Evolutionary conservation across 2,888 invertebrate species (phyloP), one percentile per base, ranked within the genome.

Genomic region (Apocheima hispidaria): DNA sequence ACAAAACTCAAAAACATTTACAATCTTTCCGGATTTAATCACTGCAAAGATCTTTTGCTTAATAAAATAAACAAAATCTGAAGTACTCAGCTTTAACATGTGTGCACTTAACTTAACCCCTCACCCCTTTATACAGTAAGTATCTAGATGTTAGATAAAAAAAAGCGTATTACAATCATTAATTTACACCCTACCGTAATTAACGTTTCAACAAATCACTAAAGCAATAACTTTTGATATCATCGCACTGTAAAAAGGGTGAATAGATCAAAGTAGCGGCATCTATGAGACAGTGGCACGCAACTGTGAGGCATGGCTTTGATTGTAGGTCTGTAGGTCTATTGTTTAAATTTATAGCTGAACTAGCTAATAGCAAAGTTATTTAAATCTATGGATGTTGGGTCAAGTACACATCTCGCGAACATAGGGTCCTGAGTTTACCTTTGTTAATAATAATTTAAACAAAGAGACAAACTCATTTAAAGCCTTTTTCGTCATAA

Each of bases 121-220:
- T 65, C 66, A 69, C 71, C 70, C 54, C 49, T 30, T 44, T 44
- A 50, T 40, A 18, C 35, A 40, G 62, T 49, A 49, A 59, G 40
- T 48, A 59, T 36, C 70, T 70, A 74, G 77, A 73, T 75, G 65
- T 58, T 49, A 64, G 69, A 76, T 74, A 74, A 74, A 81, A 84
- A 87, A 88, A 81, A 78, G 79, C 76, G 76, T 75, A 75, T 79
- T 76, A 81, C 83, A 79, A 48, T 80, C 81, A 86, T 86, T 87
- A 85, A 88, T 86, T 81, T 82, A 84, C 84, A 70, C 75, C 77
- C 71, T 72, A 72, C 79, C 79, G 79, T 87, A 88, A 90, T 91
- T 90, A 89, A 87, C 84, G 82, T 80, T 84, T 82, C 84, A 84
- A 89, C 88, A 88, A 90, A 92, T 90, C 84, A 85, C 83, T 77